phyloP scores from a whole-genome alignment of 2,888 invertebrate species.

The Yponomeuta sedellus region DNA sequence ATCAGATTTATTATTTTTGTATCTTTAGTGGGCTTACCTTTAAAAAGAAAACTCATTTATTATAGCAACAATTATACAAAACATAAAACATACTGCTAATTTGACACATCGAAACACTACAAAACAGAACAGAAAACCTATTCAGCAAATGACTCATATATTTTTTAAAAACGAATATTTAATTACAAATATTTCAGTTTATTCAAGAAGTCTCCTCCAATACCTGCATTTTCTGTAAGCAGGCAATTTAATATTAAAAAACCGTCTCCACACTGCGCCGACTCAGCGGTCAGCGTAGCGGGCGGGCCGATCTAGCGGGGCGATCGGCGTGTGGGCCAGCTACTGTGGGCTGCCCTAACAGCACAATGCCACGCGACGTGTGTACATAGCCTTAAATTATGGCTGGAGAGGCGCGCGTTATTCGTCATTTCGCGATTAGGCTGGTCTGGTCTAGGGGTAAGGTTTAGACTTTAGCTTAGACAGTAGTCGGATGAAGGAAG shows the following conservation, averaged over 20 bases:
- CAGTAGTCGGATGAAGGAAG: background rate
- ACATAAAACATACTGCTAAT: no score
- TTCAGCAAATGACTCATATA: no score
- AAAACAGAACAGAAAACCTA: no score
- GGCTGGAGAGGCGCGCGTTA: slow-evolving; percentile 18
- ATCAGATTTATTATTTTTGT: no score
- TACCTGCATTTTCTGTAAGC: no score
- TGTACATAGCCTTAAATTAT: slow-evolving; percentile 50
- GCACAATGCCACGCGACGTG: slow-evolving; percentile 44
- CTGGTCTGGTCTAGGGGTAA: background rate
- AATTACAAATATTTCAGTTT: no score
- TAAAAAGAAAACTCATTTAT: no score
- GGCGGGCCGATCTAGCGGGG: slow-evolving; percentile 62
- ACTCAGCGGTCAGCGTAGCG: slow-evolving; percentile 38
- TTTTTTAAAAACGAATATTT: no score
- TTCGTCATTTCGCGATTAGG: slow-evolving; percentile 1
- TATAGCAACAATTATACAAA: no score
- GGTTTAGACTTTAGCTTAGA: background rate
- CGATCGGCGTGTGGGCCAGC: slow-evolving; percentile 45
- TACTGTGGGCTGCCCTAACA: slow-evolving; percentile 59
- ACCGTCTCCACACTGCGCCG: slow-evolving; percentile 33
- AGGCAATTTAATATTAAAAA: slow-evolving; percentile 23
- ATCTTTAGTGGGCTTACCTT: no score
- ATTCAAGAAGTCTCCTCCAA: no score
- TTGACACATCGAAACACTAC: no score